phyloP scores from a whole-genome alignment of 2,113 vertebrate species.

The Albula glossodonta region DNA sequence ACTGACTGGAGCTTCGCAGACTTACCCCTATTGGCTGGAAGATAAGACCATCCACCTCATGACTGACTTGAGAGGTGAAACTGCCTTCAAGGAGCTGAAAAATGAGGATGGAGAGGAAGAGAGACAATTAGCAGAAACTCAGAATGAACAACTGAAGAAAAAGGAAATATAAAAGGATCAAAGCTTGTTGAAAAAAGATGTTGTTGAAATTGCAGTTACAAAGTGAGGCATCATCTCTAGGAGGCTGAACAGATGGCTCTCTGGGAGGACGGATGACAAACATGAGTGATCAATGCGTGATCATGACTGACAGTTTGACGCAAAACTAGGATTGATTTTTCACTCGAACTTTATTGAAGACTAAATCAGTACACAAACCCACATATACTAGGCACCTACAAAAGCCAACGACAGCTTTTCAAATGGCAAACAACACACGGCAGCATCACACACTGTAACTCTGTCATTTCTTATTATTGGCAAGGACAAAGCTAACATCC shows the following conservation, averaged over 20 bases:
- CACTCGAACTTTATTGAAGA: neutral
- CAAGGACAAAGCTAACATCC: neutral
- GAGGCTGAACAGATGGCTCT: neutral
- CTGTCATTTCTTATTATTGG: neutral
- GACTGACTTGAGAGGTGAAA: constrained; percentile 96
- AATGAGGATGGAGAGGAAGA: constrained; percentile 21
- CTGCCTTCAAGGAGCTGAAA: constrained; percentile 93
- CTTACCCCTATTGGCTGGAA: constrained; percentile 97
- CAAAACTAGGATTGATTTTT: neutral
- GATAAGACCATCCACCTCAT: constrained; percentile 96
- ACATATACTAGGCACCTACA: neutral
- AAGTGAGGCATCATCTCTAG: neutral
- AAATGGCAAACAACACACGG: neutral
- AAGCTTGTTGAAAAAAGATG: neutral
- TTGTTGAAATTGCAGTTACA: neutral
- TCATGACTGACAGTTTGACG: constrained; percentile 8
- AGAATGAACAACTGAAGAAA: neutral
- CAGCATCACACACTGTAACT: neutral
- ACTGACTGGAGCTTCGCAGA: neutral
- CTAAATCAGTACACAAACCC: neutral
- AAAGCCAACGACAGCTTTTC: neutral
- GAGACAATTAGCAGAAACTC: neutral
- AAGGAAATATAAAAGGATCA: neutral
- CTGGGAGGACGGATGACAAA: neutral
- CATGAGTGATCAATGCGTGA: neutral